phyloP scores from a whole-genome alignment of 2,888 invertebrate genomes.

The Catocala fraxini region DNA sequence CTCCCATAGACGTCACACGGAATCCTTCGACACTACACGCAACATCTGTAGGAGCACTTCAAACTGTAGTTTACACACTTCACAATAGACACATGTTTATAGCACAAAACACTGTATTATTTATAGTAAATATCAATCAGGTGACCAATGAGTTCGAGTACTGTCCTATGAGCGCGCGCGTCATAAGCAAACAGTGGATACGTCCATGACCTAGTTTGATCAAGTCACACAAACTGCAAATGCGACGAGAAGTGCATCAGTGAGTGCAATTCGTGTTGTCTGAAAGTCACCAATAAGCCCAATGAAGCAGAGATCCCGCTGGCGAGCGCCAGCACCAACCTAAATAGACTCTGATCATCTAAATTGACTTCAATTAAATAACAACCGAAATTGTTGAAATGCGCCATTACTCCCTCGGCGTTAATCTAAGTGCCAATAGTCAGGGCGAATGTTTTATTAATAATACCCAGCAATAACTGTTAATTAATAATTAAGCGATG shows the following conservation, averaged over 20 bases:
- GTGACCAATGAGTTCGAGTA: constrained; percentile 23
- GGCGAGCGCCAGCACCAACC: constrained; percentile 87
- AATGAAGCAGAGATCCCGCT: constrained; percentile 87
- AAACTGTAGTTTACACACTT: constrained; percentile 30
- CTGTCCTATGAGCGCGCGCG: constrained; percentile 38
- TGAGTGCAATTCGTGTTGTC: constrained; percentile 87
- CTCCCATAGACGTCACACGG: constrained; percentile 21
- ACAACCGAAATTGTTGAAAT: constrained; percentile 88
- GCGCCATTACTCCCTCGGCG: constrained; percentile 87
- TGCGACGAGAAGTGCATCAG: constrained; percentile 83
- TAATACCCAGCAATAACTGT: constrained; percentile 82
- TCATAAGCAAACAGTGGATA: constrained; percentile 14
- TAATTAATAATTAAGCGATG: constrained; percentile 85
- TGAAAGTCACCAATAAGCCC: constrained; percentile 88
- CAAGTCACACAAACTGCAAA: constrained; percentile 66
- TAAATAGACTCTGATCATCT: constrained; percentile 88
- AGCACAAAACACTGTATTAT: constrained; percentile 26
- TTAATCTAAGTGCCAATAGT: constrained; percentile 88
- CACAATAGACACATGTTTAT: constrained; percentile 27
- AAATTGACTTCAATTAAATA: constrained; percentile 88
- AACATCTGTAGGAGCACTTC: constrained; percentile 26
- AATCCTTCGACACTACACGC: constrained; percentile 31
- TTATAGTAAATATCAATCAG: constrained; percentile 17
- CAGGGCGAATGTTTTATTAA: constrained; percentile 86
- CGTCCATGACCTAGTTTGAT: constrained; percentile 62